These are phyloP conservation scores for Sanderia malayensis DNA, from an alignment of 30 jellyfish, hydroid and myxozoan species.

Conservation along the genomic window DNA sequence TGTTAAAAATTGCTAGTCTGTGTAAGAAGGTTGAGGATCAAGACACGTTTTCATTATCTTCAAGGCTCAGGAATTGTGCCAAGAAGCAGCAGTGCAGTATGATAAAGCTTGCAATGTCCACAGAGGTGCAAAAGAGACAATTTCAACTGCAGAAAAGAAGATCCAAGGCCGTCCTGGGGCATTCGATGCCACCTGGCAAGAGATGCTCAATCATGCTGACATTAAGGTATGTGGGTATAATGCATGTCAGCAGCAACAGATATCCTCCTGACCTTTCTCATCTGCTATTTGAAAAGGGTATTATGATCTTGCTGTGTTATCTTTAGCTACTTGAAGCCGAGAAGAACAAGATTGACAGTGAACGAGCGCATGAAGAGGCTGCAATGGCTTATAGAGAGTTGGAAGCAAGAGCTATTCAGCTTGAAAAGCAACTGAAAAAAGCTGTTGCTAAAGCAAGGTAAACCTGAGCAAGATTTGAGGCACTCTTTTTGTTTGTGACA, in stretches of 20 bases:
- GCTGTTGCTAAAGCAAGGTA: constrained; percentile 87
- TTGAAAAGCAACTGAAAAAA: constrained; percentile 73
- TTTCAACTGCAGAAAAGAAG: constrained; percentile 83
- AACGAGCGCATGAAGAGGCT: constrained; percentile 84
- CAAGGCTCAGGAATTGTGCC: constrained; percentile 93
- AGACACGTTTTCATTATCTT: no score
- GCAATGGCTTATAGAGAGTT: constrained; percentile 75
- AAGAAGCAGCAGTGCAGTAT: constrained; percentile 81
- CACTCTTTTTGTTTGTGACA: no score
- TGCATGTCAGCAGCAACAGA: no score
- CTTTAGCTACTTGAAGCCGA: constrained; percentile 90
- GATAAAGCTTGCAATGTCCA: constrained; percentile 82
- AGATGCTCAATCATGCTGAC: constrained; percentile 95
- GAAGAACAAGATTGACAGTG: constrained; percentile 62
- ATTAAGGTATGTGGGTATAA: constrained; percentile 84
- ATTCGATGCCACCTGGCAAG: constrained; percentile 99
- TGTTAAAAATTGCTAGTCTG: no score
- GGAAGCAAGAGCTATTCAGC: constrained; percentile 60
- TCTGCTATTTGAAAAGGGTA: no score
- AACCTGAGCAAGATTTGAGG: no score
- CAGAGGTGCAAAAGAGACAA: constrained; percentile 90
- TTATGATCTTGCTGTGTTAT: no score
- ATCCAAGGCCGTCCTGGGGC: constrained; percentile 62
- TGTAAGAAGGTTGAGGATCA: no score
- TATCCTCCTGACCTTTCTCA: no score